Conservation (phyloP, 1,140 invertebrate genomes). For the Papilio dardanus region DNA sequence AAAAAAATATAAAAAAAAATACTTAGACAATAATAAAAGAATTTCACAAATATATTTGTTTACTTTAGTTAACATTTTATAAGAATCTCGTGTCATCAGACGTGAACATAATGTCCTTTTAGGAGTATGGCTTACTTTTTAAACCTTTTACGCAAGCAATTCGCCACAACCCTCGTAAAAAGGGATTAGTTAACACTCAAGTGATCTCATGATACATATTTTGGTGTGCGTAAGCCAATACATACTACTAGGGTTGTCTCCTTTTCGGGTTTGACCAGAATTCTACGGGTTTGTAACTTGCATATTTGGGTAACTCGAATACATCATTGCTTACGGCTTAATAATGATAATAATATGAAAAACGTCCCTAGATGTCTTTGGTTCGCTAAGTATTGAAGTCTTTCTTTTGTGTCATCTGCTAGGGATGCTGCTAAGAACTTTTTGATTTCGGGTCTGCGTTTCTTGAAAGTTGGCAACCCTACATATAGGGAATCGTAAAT, state of each 20-base stretch:
- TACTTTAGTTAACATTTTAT: neutral
- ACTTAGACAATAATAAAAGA: too few relatives aligned
- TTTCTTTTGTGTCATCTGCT: neutral
- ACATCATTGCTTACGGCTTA: neutral
- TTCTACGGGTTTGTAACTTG: neutral
- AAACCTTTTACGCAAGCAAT: conserved; percentile 14
- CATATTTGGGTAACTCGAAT: neutral
- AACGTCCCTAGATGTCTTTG: neutral
- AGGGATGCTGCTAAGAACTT: too few relatives aligned
- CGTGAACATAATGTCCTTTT: neutral
- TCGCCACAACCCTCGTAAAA: conserved; percentile 33
- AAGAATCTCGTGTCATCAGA: neutral
- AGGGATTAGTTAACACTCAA: conserved; percentile 34
- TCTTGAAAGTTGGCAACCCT: neutral
- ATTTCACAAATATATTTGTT: too few relatives aligned
- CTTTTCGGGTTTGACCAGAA: neutral
- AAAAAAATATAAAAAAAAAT: too few relatives aligned
- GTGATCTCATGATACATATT: conserved; percentile 29
- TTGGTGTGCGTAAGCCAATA: conserved; percentile 16
- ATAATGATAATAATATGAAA: neutral
- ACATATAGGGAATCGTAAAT: conserved; percentile 10
- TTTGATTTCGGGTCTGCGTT: neutral
- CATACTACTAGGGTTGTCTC: neutral
- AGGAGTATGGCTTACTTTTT: neutral
- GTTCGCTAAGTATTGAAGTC: neutral